Percentiles rank a stretch among this genome's conserved stretches.
phyloP scores from a whole-genome alignment of 2,113 vertebrate genomes.

The Embiotoca jacksoni region DNA sequence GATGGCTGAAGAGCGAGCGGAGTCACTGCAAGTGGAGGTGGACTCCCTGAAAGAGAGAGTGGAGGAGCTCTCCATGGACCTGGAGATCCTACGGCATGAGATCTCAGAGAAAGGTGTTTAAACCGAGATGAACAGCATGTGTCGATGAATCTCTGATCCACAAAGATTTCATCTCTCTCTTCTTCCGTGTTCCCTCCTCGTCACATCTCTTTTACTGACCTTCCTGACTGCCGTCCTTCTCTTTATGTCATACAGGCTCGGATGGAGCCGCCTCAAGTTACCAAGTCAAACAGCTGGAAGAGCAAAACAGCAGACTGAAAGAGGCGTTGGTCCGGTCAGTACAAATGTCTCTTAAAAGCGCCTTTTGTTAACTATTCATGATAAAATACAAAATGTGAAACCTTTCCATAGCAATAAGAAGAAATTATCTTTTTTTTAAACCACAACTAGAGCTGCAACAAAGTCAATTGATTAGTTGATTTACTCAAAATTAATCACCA shows the following conservation, averaged over 20 bases:
- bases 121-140: background rate
- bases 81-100: conserved; percentile 97
- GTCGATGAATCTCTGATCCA: background rate
- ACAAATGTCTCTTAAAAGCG: background rate
- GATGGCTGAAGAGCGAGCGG: conserved; percentile 96
- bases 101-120: conserved; percentile 94
- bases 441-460: too few relatives aligned
- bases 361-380: background rate
- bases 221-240: background rate
- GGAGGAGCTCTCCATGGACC: conserved; percentile 94
- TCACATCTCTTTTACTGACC: background rate
- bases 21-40: conserved; percentile 96
- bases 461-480: too few relatives aligned
- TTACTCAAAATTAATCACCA: too few relatives aligned
- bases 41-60: conserved; percentile 93
- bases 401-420: too few relatives aligned
- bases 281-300: conserved; percentile 96
- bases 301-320: conserved; percentile 93
- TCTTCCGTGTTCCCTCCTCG: too few relatives aligned
- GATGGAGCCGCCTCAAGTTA: conserved; percentile 95
- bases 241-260: conserved; percentile 53
- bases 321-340: conserved; percentile 94
- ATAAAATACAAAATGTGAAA: too few relatives aligned
- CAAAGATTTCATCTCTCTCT: background rate
- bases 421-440: too few relatives aligned